phyloP scores from a whole-genome alignment of 2,888 invertebrate genomes.

The Drosophila birchii region DNA sequence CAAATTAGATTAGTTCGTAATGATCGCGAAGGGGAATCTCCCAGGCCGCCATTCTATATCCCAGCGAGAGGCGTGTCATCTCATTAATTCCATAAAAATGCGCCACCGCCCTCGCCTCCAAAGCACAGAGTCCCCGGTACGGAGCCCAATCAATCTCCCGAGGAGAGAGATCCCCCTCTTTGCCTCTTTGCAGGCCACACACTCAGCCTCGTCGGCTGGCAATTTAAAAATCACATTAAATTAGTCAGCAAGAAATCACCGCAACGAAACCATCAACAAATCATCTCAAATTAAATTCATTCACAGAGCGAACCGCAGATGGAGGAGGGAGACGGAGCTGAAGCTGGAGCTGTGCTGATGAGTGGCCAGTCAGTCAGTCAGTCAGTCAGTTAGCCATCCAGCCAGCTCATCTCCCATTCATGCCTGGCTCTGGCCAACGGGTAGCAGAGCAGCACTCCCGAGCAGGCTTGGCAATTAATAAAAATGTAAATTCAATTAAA shows the following conservation, averaged over 20 bases:
- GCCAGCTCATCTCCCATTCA: constrained; percentile 62
- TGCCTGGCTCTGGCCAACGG: constrained; percentile 40
- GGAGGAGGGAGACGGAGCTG: not conserved
- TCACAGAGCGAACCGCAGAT: constrained; percentile 52
- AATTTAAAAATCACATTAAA: constrained; percentile 81
- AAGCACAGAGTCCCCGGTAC: constrained; percentile 11
- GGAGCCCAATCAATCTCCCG: constrained; percentile 69
- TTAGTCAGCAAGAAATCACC: constrained; percentile 82
- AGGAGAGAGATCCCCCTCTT: constrained; percentile 9
- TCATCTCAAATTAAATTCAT: constrained; percentile 81
- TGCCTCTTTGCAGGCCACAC: constrained; percentile 55
- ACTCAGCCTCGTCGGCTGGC: constrained; percentile 65
- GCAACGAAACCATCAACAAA: constrained; percentile 81
- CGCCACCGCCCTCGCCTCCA: constrained; percentile 12
- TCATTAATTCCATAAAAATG: constrained; percentile 57
- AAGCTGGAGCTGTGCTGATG: constrained; percentile 25
- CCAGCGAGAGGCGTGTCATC: constrained; percentile 58
- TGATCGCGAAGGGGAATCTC: constrained; percentile 21
- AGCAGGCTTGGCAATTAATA: constrained; percentile 79
- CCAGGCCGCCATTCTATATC: constrained; percentile 9
- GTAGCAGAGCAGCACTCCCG: constrained; percentile 52
- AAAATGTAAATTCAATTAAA: constrained; percentile 84
- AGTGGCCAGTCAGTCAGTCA: constrained; percentile 36
- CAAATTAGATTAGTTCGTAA: constrained; percentile 67
- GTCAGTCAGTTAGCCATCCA: constrained; percentile 12